Evolutionary conservation across 2,888 invertebrate species (phyloP).

Genomic region (Allygus modestus): DNA sequence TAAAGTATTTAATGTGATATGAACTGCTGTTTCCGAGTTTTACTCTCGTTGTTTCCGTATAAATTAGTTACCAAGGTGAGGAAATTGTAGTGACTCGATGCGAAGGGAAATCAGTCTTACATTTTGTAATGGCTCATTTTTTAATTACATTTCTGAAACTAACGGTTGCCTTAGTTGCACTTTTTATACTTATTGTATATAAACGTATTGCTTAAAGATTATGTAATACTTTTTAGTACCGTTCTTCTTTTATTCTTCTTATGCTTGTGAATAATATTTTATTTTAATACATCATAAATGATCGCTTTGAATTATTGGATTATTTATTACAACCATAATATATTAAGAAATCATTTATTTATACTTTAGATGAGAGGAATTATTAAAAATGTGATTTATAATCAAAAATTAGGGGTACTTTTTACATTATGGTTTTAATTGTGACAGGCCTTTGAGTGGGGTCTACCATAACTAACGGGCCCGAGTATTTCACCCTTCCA

Average conservation of each 20-base stretch:
- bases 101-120: background rate
- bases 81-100: conserved; percentile 1
- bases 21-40: conserved; percentile 37
- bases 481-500: too few relatives aligned
- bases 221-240: background rate
- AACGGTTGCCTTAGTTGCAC: conserved; percentile 40
- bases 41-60: background rate
- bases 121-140: conserved; percentile 5
- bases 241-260: background rate
- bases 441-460: too few relatives aligned
- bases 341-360: background rate
- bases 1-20: conserved; percentile 20
- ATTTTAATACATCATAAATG: conserved; percentile 19
- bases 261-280: conserved; percentile 6
- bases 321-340: background rate
- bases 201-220: conserved; percentile 23
- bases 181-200: conserved; percentile 26
- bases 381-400: background rate
- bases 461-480: too few relatives aligned
- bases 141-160: conserved; percentile 20
- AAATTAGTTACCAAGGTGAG: conserved; percentile 39
- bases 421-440: background rate
- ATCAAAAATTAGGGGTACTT: background rate
- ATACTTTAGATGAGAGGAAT: background rate
- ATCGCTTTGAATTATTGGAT: background rate